These are phyloP conservation scores for Phoenoteleia sp. DNA, from an alignment of 2,888 invertebrate species.

Conservation along the genomic window DNA sequence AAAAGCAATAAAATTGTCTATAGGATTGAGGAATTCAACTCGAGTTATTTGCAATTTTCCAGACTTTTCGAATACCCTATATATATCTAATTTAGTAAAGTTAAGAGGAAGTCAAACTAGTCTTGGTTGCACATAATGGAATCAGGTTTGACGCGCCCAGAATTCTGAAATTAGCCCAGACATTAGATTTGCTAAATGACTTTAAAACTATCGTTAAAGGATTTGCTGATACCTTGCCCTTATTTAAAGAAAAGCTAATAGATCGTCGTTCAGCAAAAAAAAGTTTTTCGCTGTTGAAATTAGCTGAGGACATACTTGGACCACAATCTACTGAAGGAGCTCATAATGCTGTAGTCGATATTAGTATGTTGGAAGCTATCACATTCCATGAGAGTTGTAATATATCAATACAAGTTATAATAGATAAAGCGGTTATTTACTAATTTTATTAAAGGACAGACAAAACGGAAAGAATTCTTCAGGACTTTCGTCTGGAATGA, in stretches of 20 bases:
- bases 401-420: background rate
- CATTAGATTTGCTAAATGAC: background rate
- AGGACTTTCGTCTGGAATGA: no score
- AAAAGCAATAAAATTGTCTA: no score
- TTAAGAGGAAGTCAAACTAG: no score
- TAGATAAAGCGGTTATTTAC: background rate
- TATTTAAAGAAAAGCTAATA: background rate
- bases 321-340: background rate
- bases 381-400: background rate
- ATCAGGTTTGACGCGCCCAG: conserved; percentile 7
- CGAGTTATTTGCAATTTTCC: no score
- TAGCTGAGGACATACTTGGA: background rate
- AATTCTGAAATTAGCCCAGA: background rate
- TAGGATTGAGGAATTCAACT: no score
- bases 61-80: no score
- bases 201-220: background rate
- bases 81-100: no score
- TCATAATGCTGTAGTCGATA: conserved; percentile 7
- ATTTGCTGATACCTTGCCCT: background rate
- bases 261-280: background rate
- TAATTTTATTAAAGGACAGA: no score
- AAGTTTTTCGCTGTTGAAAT: background rate
- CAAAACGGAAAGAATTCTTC: no score
- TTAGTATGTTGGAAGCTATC: background rate
- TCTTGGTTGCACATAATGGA: conserved; percentile 24